These are phyloP conservation scores for Odontocerum albicorne DNA, from an alignment of 2,888 invertebrate species.

Conservation along the genomic window DNA sequence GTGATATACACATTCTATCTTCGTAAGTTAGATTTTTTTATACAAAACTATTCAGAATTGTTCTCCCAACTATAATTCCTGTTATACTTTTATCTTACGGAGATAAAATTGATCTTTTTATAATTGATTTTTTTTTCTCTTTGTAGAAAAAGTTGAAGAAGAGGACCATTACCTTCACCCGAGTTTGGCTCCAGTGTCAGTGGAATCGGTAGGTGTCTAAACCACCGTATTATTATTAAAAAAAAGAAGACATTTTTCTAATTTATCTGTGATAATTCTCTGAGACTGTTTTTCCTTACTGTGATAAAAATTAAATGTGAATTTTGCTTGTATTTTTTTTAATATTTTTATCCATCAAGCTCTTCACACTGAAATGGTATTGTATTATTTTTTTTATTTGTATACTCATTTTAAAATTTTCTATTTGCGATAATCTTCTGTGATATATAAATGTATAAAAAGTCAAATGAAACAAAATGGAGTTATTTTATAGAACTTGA, in stretches of 20 bases:
- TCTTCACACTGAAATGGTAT: conserved; percentile 13
- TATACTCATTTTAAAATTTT: no score
- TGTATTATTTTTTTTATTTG: conserved; percentile 29
- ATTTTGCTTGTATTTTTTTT: conserved; percentile 9
- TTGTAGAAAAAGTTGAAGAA: conserved; percentile 57
- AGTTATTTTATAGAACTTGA: no score
- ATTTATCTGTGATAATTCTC: conserved; percentile 8
- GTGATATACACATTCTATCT: no score
- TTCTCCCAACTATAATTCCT: no score
- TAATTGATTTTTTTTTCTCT: conserved; percentile 15
- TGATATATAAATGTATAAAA: no score
- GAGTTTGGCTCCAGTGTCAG: conserved; percentile 65
- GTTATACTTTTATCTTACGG: no score
- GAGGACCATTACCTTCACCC: conserved; percentile 81
- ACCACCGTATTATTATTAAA: conserved; percentile 13
- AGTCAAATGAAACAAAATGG: no score
- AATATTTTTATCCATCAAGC: conserved; percentile 10
- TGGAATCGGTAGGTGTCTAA: conserved; percentile 64
- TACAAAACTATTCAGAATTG: not conserved
- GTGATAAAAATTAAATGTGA: conserved; percentile 7
- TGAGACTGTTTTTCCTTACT: conserved; percentile 5
- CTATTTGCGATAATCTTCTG: no score
- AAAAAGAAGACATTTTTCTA: conserved; percentile 16
- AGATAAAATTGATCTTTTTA: not conserved
- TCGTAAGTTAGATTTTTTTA: no score